phyloP scores from a whole-genome alignment of 2,888 invertebrate genomes.

The Abrostola tripartita region DNA sequence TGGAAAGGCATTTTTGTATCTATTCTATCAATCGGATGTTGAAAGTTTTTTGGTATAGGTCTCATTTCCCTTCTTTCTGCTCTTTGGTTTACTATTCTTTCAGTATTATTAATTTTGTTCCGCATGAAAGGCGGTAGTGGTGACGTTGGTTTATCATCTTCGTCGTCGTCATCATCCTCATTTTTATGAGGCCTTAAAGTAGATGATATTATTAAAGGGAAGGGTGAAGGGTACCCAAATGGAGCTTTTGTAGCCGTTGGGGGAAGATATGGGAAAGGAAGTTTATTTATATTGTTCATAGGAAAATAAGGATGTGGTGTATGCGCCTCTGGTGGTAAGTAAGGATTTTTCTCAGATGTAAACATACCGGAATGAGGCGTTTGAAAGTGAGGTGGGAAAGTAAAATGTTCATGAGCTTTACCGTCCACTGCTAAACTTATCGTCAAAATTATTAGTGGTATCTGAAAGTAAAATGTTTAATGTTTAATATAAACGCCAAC shows the following conservation, averaged over 20 bases:
- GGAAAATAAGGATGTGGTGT: slow-evolving; percentile 75
- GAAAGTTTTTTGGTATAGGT: slow-evolving; percentile 62
- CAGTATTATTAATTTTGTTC: slow-evolving; percentile 64
- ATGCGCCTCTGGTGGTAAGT: slow-evolving; percentile 79
- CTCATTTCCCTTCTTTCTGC: slow-evolving; percentile 69
- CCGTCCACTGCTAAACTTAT: slow-evolving; percentile 65
- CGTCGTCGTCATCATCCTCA: slow-evolving; percentile 67
- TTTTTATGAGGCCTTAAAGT: slow-evolving; percentile 67
- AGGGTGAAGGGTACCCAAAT: slow-evolving; percentile 71
- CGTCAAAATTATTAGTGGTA: slow-evolving; percentile 70
- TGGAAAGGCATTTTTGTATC: slow-evolving; percentile 71
- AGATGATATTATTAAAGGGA: slow-evolving; percentile 73
- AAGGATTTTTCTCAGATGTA: slow-evolving; percentile 76
- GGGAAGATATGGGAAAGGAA: slow-evolving; percentile 76
- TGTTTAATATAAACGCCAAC: slow-evolving; percentile 48
- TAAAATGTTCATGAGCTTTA: slow-evolving; percentile 72
- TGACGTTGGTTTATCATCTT: slow-evolving; percentile 58
- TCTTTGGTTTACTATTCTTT: slow-evolving; percentile 53
- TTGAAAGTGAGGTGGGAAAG: slow-evolving; percentile 77
- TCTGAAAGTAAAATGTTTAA: slow-evolving; percentile 71
- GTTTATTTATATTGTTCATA: slow-evolving; percentile 74
- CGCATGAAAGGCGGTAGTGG: slow-evolving; percentile 39
- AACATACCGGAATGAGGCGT: slow-evolving; percentile 66
- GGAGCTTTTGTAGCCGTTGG: slow-evolving; percentile 76
- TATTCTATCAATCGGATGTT: slow-evolving; percentile 75